Evolutionary conservation across 64 coral and sea anemone genomes (phyloP), one percentile per base, ranked within the genome.

Genomic region (Montipora cactus): DNA sequence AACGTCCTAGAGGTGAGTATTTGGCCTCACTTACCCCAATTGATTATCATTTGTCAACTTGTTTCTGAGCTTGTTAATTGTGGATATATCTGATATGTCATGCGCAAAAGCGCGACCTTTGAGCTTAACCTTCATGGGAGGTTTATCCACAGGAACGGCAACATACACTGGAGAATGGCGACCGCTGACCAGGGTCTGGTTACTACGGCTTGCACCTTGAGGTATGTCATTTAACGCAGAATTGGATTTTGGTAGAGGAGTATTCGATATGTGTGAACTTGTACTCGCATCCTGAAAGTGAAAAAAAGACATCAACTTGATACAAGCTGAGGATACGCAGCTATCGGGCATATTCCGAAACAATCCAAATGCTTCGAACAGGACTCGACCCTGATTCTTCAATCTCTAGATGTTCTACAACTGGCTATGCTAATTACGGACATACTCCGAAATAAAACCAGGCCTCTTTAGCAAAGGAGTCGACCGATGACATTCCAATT

Each of bases 151-250:
- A 55, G 89, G 89, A 23, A 90, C 77, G 2, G 89, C 89, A 15
- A 90, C 77, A 19, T 81, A 81, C 8, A 90, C 89, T 3, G 89
- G 89, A 13, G 89, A 90, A 3, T 80, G 89, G 23, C 77, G 89
- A 28, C 89, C 89, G 51, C 16, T 51, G 14, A 70, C 47, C 18
- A 90, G 12, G 18, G 77, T 59, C 8, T 45, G 12, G 69, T 80
- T 72, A n/a, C 47, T 66, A 11, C 11, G 53, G n/a, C 75, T 90
- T 69, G 78, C 46, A 21, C 81, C 47, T 2, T 61, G 62, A 53
- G 77, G 49, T 22, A 58, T 28, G 7, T 77, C 64, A 0, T 25
- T 52, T 3, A 19, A 11, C 7, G n/a, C 44, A 8, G 89, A 44
- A 81, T 68, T 44, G 12, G 47, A 61, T 15, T 81, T 90, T 19